These are phyloP conservation scores for Lutraria lutraria DNA, from an alignment of 2,888 invertebrate species.

Conservation along the genomic window DNA sequence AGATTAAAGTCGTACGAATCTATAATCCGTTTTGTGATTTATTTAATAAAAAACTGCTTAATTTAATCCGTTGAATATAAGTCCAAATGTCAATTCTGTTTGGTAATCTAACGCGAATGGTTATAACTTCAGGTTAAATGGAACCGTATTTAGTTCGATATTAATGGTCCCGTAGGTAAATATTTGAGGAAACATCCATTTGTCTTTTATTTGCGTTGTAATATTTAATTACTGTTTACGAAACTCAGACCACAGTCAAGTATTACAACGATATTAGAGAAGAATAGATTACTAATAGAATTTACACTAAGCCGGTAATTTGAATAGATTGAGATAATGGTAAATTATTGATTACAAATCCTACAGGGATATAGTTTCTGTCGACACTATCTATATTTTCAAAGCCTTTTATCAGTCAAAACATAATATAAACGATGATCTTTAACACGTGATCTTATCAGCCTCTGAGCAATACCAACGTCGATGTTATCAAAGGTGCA, in stretches of 20 bases:
- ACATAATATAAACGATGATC: not conserved
- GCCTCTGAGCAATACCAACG: not conserved
- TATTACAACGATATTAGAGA: not conserved
- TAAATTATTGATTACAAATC: not conserved
- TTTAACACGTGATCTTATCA: not conserved
- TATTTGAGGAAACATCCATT: slow-evolving; percentile 12
- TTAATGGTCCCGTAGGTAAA: slow-evolving; percentile 9
- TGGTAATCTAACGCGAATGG: slow-evolving; percentile 14
- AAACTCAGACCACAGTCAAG: not conserved
- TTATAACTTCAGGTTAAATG: not conserved
- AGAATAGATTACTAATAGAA: not conserved
- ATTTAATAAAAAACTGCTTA: not conserved
- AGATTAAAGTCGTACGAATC: not conserved
- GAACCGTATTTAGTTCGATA: not conserved
- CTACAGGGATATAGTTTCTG: not conserved
- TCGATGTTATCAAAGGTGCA: not conserved
- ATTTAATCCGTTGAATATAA: slow-evolving; percentile 18
- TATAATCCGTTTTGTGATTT: not conserved
- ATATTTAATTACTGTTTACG: slow-evolving; percentile 26
- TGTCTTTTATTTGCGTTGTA: slow-evolving; percentile 30
- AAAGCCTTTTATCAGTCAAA: not conserved
- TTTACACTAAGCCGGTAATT: not conserved
- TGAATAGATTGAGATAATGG: not conserved
- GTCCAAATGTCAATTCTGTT: slow-evolving; percentile 4
- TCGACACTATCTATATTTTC: not conserved